These are phyloP conservation scores for Ectropis grisescens DNA, from an alignment of 1,140 invertebrate species.

Conservation along the genomic window DNA sequence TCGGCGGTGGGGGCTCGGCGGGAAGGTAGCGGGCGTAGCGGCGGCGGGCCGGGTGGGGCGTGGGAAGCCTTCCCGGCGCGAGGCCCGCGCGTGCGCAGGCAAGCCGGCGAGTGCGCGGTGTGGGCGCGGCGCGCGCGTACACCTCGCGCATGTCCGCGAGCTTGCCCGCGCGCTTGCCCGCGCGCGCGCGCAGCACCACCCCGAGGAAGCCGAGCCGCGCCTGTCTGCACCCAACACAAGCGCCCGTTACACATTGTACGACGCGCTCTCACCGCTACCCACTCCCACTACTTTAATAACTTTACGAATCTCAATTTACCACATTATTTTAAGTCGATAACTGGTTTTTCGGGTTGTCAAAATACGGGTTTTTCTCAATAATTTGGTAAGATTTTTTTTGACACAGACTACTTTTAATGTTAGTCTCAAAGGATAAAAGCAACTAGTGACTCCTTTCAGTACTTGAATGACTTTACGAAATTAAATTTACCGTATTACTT, in stretches of 20 bases:
- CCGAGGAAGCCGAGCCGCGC: conserved; percentile 41
- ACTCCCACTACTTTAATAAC: not conserved
- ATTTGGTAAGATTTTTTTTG: too few species aligned
- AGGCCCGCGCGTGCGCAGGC: conserved; percentile 52
- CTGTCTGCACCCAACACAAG: conserved; percentile 32
- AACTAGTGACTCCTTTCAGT: too few species aligned
- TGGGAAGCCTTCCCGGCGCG: conserved; percentile 73
- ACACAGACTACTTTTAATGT: too few species aligned
- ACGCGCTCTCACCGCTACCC: not conserved
- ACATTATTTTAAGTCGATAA: too few species aligned
- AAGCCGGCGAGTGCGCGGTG: conserved; percentile 42
- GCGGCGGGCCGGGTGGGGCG: conserved; percentile 31
- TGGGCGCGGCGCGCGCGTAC: conserved; percentile 50
- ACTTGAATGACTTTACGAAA: too few species aligned
- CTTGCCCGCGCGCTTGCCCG: too few species aligned
- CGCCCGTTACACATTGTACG: not conserved
- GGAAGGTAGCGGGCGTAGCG: conserved; percentile 48
- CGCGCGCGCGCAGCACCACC: conserved; percentile 53
- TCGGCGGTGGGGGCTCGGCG: conserved; percentile 13
- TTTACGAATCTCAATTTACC: too few species aligned
- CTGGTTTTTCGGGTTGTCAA: too few species aligned
- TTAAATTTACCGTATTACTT: too few species aligned
- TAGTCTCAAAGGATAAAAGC: too few species aligned
- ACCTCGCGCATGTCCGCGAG: conserved; percentile 54
- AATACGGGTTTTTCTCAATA: too few species aligned